Conservation (phyloP, 1,140 invertebrate species). For the Trypoxylus dichotomus region DNA sequence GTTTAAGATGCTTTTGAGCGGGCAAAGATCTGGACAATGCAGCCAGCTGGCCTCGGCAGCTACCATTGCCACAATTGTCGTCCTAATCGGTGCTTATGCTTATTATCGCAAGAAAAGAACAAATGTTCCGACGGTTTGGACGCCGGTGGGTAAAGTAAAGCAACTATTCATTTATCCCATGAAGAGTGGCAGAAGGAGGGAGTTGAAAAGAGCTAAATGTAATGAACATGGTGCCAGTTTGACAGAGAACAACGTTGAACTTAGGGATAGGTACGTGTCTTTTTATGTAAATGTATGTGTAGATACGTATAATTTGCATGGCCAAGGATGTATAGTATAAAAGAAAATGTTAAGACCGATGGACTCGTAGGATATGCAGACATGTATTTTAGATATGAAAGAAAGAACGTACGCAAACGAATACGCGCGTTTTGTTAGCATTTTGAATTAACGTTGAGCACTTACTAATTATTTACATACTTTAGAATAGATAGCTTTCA, state of each 20-base stretch:
- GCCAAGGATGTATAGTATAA: too few species aligned
- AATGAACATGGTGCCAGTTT: conserved; percentile 44
- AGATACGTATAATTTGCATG: too few species aligned
- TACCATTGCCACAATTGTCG: not conserved
- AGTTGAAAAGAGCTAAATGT: conserved; percentile 44
- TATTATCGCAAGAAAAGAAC: not conserved
- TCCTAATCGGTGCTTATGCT: not conserved
- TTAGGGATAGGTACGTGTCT: conserved; percentile 45
- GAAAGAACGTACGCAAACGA: too few species aligned
- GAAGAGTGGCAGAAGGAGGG: conserved; percentile 49
- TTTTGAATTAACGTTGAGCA: too few species aligned
- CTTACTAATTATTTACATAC: too few species aligned
- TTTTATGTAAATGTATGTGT: too few species aligned
- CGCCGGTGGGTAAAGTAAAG: conserved; percentile 44
- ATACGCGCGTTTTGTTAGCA: too few species aligned
- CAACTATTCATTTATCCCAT: conserved; percentile 49
- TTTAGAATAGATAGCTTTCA: too few species aligned
- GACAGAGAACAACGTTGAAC: conserved; percentile 38
- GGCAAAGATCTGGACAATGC: not conserved
- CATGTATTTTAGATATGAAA: too few species aligned
- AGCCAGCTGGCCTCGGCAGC: not conserved
- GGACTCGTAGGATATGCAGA: too few species aligned
- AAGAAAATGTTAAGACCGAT: too few species aligned
- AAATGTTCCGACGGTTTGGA: conserved; percentile 40
- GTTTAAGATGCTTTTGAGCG: too few species aligned